A percentile compares a stretch with the other conserved stretches of the same genome.
These are phyloP conservation scores for Cherax quadricarinatus DNA, from an alignment of 1,140 invertebrate species.

Conservation along the genomic window DNA sequence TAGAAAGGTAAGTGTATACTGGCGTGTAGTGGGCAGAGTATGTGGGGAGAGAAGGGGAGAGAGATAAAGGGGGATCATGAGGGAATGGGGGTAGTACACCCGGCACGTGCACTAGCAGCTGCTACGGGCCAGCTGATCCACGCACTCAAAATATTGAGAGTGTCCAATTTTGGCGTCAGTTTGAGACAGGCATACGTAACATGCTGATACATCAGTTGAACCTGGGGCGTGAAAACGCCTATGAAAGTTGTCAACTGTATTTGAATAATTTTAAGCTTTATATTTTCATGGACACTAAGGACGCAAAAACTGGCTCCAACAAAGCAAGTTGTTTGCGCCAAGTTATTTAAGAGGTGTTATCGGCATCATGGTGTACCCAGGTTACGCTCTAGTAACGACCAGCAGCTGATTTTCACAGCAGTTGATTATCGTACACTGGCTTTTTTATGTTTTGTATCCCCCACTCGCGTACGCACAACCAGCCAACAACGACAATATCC, in stretches of 20 bases:
- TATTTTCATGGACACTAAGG: not conserved
- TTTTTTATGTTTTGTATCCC: not conserved
- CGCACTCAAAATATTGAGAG: not conserved
- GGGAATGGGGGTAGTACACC: not conserved
- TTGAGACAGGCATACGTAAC: too few relatives aligned
- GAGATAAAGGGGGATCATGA: not conserved
- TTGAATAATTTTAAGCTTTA: too few relatives aligned
- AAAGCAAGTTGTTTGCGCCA: not conserved
- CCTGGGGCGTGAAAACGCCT: too few relatives aligned
- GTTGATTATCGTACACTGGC: not conserved
- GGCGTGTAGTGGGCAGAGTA: too few relatives aligned
- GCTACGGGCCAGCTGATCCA: slow-evolving; percentile 1
- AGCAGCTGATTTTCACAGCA: slow-evolving; percentile 6
- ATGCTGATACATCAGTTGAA: too few relatives aligned
- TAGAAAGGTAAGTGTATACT: too few relatives aligned
- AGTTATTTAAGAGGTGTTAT: not conserved
- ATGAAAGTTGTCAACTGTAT: too few relatives aligned
- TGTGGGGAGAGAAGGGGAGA: not conserved
- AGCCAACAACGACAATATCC: not conserved
- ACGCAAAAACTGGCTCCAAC: not conserved
- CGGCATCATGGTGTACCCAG: not conserved
- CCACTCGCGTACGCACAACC: not conserved
- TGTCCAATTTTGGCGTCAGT: not conserved
- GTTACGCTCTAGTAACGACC: not conserved
- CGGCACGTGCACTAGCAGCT: not conserved